Evolutionary conservation across 2,888 invertebrate genomes (phyloP).

Genomic region (Hololepta plana): DNA sequence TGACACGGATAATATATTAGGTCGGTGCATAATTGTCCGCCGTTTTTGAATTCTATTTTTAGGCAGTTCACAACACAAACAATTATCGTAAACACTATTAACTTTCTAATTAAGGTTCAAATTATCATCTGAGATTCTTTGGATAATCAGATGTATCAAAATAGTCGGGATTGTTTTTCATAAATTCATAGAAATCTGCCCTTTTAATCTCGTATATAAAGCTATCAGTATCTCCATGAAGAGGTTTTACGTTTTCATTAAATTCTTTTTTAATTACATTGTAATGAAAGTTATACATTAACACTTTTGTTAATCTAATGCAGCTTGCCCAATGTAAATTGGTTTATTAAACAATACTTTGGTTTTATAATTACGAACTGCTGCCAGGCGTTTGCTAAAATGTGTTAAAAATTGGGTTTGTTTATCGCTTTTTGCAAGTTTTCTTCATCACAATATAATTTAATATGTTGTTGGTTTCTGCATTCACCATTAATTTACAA

Average conservation of each 20-base stretch:
- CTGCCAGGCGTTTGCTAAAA: constrained; percentile 9
- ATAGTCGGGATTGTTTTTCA: constrained; percentile 6
- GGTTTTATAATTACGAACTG: constrained; percentile 8
- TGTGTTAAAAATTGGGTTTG: constrained; percentile 9
- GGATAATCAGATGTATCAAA: constrained; percentile 9
- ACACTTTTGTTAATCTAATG: constrained; percentile 9
- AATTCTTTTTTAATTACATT: constrained; percentile 9
- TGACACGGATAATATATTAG: no score
- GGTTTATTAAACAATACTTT: constrained; percentile 8
- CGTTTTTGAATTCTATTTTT: no score
- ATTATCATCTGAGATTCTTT: constrained; percentile 8
- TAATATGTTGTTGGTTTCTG: constrained; percentile 10
- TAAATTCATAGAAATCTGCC: constrained; percentile 8
- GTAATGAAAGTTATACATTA: constrained; percentile 9
- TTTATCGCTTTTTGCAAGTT: constrained; percentile 9
- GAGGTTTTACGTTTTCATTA: constrained; percentile 9
- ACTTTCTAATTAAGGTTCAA: no score
- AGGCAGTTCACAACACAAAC: no score
- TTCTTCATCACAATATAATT: constrained; percentile 10
- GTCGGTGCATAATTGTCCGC: no score
- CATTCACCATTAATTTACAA: no score
- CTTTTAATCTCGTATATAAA: constrained; percentile 10
- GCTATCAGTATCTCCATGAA: constrained; percentile 9
- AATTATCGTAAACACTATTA: no score
- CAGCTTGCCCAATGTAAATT: constrained; percentile 9